Evolutionary conservation across 2,113 vertebrate species (phyloP).

Genomic region (Amia ocellicauda): DNA sequence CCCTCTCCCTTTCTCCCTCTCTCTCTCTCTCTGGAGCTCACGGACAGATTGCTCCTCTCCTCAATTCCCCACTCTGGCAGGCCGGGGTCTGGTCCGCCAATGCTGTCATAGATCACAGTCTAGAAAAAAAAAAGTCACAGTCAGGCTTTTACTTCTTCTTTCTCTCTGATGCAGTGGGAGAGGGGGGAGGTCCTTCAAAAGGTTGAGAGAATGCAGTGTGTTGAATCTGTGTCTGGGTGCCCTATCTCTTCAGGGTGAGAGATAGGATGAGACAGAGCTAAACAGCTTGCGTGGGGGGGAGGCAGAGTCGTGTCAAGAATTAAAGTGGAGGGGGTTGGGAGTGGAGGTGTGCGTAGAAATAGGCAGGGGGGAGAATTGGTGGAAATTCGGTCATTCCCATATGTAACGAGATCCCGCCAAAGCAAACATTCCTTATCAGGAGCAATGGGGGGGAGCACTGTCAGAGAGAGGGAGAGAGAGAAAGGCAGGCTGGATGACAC

Average conservation of each 20-base stretch:
- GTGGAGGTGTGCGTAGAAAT: not conserved
- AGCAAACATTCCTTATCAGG: slow-evolving; percentile 23
- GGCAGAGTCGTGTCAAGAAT: too few species aligned
- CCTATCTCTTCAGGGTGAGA: too few species aligned
- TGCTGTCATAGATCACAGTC: not conserved
- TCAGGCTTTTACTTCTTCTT: not conserved
- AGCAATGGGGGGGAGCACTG: not conserved
- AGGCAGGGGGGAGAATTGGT: not conserved
- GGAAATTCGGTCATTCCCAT: not conserved
- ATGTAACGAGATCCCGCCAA: slow-evolving; percentile 7
- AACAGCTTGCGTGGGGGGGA: too few species aligned
- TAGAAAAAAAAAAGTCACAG: too few species aligned
- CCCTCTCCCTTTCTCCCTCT: not conserved
- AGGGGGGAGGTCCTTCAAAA: too few species aligned
- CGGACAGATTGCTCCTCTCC: not conserved
- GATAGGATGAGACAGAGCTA: too few species aligned
- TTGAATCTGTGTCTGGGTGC: too few species aligned
- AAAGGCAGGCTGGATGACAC: too few species aligned
- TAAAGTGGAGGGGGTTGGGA: too few species aligned
- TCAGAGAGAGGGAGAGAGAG: too few species aligned
- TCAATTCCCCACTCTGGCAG: not conserved
- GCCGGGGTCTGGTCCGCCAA: not conserved
- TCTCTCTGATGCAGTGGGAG: not conserved
- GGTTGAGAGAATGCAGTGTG: too few species aligned
- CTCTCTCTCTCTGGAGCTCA: not conserved